These are phyloP conservation scores for Leptosomus discolor DNA, from an alignment of 2,113 vertebrate species.

Conservation along the genomic window DNA sequence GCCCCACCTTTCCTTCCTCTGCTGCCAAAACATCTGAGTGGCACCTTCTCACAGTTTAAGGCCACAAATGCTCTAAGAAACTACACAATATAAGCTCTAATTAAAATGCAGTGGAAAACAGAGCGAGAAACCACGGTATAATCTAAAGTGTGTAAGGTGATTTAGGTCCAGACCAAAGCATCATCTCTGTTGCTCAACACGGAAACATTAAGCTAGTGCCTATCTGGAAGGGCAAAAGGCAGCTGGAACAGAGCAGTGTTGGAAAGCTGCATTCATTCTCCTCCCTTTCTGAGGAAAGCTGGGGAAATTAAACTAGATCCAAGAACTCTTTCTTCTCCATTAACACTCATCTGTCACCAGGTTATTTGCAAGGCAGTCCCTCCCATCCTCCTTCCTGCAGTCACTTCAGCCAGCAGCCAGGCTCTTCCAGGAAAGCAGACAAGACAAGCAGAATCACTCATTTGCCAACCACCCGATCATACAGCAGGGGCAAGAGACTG, in stretches of 20 bases:
- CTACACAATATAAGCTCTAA: background rate
- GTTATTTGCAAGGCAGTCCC: background rate
- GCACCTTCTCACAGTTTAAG: background rate
- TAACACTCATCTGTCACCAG: background rate
- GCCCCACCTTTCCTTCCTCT: background rate
- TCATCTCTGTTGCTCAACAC: background rate
- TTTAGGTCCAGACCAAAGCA: background rate
- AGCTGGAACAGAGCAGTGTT: background rate
- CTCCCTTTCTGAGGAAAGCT: slow-evolving; percentile 20
- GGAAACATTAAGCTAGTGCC: background rate
- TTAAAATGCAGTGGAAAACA: background rate
- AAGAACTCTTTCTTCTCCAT: background rate
- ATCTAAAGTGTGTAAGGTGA: background rate
- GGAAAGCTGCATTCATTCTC: background rate
- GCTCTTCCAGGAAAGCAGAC: slow-evolving; percentile 56
- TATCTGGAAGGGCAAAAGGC: background rate
- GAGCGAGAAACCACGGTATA: background rate
- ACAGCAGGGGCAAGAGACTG: background rate
- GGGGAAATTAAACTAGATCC: background rate
- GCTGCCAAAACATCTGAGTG: background rate
- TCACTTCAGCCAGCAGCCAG: background rate
- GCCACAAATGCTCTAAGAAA: background rate
- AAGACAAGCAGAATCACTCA: slow-evolving; percentile 1
- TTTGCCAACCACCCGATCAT: background rate
- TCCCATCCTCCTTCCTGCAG: background rate